These are phyloP conservation scores for Drosophila albomicans DNA, from an alignment of 1,140 invertebrate species.

Conservation along the genomic window DNA sequence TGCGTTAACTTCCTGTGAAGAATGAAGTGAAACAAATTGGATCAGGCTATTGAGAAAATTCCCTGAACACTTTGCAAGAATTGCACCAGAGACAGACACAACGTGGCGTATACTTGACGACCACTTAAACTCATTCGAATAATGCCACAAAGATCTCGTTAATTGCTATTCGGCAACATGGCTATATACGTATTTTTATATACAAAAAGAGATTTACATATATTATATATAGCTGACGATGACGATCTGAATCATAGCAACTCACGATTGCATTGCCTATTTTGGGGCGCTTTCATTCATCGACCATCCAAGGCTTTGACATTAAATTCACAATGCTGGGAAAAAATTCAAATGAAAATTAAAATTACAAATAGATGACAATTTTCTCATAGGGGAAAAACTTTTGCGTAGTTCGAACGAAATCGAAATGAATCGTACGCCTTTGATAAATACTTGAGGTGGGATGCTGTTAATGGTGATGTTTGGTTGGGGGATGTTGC, in stretches of 20 bases:
- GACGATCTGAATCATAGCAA: slow-evolving; percentile 63
- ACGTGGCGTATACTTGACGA: slow-evolving; percentile 35
- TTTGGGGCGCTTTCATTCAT: slow-evolving; percentile 54
- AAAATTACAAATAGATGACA: slow-evolving; percentile 48
- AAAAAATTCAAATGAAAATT: slow-evolving; percentile 31
- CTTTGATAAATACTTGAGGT: slow-evolving; percentile 14
- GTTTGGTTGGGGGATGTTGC: slow-evolving; percentile 46
- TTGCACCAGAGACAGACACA: slow-evolving; percentile 18
- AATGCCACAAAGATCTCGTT: slow-evolving; percentile 60
- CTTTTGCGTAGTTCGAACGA: slow-evolving; percentile 53
- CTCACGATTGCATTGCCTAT: slow-evolving; percentile 44
- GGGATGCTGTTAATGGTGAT: slow-evolving; percentile 3
- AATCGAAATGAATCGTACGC: slow-evolving; percentile 61
- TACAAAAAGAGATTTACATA: slow-evolving; percentile 12
- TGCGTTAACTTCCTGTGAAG: slow-evolving; percentile 19
- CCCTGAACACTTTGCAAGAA: slow-evolving; percentile 41
- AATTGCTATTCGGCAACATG: slow-evolving; percentile 57
- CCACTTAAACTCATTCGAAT: slow-evolving; percentile 59
- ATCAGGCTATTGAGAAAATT: slow-evolving; percentile 47
- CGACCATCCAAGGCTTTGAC: neutral
- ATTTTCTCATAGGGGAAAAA: slow-evolving; percentile 50
- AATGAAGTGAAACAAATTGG: slow-evolving; percentile 34
- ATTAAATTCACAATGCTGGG: slow-evolving; percentile 8
- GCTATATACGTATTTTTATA: neutral
- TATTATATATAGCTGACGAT: slow-evolving; percentile 1